These are phyloP conservation scores for Phalera bucephala DNA, from an alignment of 2,888 invertebrate genomes.

Conservation along the genomic window DNA sequence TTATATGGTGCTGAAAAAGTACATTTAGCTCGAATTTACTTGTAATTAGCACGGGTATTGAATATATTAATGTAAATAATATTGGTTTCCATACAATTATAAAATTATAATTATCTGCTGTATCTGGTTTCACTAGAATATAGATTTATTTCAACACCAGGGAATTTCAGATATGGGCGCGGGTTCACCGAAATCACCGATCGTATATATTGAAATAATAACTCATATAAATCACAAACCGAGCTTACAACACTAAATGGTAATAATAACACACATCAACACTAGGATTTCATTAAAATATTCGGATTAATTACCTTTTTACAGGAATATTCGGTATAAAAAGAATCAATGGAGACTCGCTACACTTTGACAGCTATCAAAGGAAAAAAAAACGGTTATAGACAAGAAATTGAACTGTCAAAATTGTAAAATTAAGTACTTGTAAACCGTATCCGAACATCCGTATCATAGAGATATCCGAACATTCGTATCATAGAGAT, in stretches of 20 bases:
- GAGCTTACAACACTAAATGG: conserved; percentile 10
- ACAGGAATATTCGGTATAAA: conserved; percentile 21
- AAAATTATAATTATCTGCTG: no score
- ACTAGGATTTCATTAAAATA: conserved; percentile 40
- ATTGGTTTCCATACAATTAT: no score
- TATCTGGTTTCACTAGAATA: conserved; percentile 12
- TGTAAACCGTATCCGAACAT: no score
- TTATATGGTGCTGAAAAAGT: no score
- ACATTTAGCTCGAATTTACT: no score
- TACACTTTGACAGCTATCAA: conserved; percentile 36
- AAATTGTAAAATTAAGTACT: no score
- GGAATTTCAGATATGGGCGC: conserved; percentile 22
- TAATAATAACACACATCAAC: conserved; percentile 14
- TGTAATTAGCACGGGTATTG: no score
- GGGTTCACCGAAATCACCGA: conserved; percentile 17
- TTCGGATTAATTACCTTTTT: conserved; percentile 55
- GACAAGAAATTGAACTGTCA: no score
- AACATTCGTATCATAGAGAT: no score
- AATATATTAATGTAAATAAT: no score
- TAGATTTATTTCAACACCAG: no score
- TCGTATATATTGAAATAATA: conserved; percentile 21
- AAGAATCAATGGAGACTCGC: conserved; percentile 29
- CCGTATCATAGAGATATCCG: no score
- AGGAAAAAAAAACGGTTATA: conserved; percentile 5
- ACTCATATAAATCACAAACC: conserved; percentile 7